Percentiles rank a stretch among this genome's conserved stretches.
phyloP scores from a whole-genome alignment of 2,888 invertebrate species.

The Hymenopus coronatus region DNA sequence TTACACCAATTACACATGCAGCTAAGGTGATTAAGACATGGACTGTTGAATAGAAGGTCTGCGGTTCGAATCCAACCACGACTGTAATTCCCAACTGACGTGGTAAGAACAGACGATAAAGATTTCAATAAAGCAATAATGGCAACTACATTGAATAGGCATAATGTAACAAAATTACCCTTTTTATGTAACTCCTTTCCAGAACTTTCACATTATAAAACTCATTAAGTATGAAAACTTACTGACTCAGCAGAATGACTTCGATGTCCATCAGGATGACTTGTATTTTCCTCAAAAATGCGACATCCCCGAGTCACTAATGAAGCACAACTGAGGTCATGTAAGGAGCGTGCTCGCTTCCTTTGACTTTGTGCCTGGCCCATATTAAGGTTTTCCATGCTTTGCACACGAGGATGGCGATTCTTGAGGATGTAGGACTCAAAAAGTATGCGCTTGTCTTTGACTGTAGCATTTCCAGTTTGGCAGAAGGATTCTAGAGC shows the following conservation, averaged over 20 bases:
- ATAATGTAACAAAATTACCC: no score
- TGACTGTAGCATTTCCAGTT: conserved; percentile 49
- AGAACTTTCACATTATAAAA: no score
- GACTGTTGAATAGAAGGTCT: no score
- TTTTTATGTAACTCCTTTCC: no score
- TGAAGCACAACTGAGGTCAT: conserved; percentile 52
- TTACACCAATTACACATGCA: no score
- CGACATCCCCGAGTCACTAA: conserved; percentile 45
- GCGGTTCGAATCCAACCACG: no score
- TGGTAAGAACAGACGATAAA: no score
- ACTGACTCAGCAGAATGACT: not conserved
- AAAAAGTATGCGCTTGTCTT: conserved; percentile 66
- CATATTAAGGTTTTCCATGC: conserved; percentile 61
- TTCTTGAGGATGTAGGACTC: conserved; percentile 60
- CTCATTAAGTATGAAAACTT: not conserved
- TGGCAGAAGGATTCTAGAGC: not conserved
- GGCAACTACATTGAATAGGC: no score
- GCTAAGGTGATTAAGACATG: no score
- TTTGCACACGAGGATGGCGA: conserved; percentile 57
- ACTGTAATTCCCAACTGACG: no score
- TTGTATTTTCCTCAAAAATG: not conserved
- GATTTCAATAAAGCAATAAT: no score
- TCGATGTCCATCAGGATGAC: not conserved
- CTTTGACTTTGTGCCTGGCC: conserved; percentile 45
- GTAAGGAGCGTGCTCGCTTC: conserved; percentile 64